Percentiles rank a stretch among this genome's conserved stretches.
These are phyloP conservation scores for Istiophorus platypterus DNA, from an alignment of 2,113 vertebrate genomes.

Conservation along the genomic window DNA sequence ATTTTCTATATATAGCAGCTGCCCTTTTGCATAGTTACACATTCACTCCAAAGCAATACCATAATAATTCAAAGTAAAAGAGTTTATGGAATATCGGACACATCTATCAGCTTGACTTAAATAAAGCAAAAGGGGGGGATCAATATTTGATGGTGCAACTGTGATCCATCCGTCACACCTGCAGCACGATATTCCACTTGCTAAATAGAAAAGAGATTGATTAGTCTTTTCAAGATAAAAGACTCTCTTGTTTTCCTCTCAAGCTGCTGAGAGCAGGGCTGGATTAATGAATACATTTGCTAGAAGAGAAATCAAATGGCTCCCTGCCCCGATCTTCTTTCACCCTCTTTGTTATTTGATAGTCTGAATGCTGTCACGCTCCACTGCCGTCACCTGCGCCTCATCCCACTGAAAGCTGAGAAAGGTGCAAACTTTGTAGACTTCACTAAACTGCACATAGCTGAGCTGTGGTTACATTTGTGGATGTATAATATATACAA, in stretches of 20 bases:
- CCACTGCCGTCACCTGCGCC: slow-evolving; percentile 55
- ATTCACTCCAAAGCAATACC: slow-evolving; percentile 48
- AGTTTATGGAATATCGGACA: slow-evolving; percentile 25
- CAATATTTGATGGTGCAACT: slow-evolving; percentile 43
- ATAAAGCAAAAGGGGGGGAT: slow-evolving; percentile 38
- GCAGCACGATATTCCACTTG: background rate
- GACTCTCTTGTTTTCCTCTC: slow-evolving; percentile 1
- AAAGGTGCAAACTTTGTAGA: slow-evolving; percentile 34
- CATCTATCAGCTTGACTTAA: slow-evolving; percentile 48
- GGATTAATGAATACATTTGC: slow-evolving; percentile 29
- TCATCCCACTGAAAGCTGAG: slow-evolving; percentile 54
- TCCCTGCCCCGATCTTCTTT: slow-evolving; percentile 43
- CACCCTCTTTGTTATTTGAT: slow-evolving; percentile 56
- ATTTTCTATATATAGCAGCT: slow-evolving; percentile 74
- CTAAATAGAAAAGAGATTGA: slow-evolving; percentile 33
- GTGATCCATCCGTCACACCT: slow-evolving; percentile 48
- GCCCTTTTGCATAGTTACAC: slow-evolving; percentile 71
- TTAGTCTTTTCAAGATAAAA: slow-evolving; percentile 32
- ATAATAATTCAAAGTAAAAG: slow-evolving; percentile 34
- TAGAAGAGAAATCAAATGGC: slow-evolving; percentile 38
- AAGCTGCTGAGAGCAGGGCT: slow-evolving; percentile 12
- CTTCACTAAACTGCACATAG: slow-evolving; percentile 14
- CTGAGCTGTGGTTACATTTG: background rate
- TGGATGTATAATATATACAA: background rate
- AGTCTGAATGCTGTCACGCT: slow-evolving; percentile 46